Base-by-base conservation (phyloP, 2,888 invertebrate species). In the Megamerina dolium region DNA sequence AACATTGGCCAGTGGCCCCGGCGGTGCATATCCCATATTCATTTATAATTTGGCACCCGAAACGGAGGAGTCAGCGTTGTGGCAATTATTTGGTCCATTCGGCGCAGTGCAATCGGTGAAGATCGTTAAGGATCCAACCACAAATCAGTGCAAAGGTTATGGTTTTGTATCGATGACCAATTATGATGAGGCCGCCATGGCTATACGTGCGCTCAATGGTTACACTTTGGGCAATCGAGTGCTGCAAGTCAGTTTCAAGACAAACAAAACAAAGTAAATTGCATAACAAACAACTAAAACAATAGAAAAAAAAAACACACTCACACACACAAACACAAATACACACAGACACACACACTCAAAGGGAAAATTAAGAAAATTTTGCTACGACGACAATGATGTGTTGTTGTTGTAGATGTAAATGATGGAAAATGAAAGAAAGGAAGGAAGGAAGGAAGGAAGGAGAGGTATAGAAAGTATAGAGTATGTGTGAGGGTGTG, bases 141-240 rank as follows among this genome's bases (percentile, higher is more conserved):
- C 93, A 60, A 92, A 92, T 77, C 95, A 95, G 75, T 95, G 95
- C 79, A 95, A 95, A 78, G 96, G 96, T 49, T 96, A 94, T 72
- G 96, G 94, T 56, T 95, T 95, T 73, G 94, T 96, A 56, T 95
- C 94, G 51, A 96, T 96, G 95, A 93, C 93, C 66, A 93, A 94
- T 74, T 95, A 96, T 72, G 94, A 95, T 65, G 95, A 96, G 74
- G 93, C 95, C 40, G 84, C 93, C 46, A 88, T 92, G 67, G 95
- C 96, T 56, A 95, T 96, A 63, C 87, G 93, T 72, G 91, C 91
- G 49, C 79, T 96, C 66, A 95, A 96, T 73, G 95, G 95, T 61
- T 94, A 93, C 74, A 88, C 92, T 61, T 79, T 96, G 69, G 92
- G 92, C 63, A 93, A 92, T 73, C 85, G 95, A 59, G 91, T 94